These are phyloP conservation scores for Drosophila tsacasi DNA, from an alignment of 1,140 invertebrate genomes.

Conservation along the genomic window DNA sequence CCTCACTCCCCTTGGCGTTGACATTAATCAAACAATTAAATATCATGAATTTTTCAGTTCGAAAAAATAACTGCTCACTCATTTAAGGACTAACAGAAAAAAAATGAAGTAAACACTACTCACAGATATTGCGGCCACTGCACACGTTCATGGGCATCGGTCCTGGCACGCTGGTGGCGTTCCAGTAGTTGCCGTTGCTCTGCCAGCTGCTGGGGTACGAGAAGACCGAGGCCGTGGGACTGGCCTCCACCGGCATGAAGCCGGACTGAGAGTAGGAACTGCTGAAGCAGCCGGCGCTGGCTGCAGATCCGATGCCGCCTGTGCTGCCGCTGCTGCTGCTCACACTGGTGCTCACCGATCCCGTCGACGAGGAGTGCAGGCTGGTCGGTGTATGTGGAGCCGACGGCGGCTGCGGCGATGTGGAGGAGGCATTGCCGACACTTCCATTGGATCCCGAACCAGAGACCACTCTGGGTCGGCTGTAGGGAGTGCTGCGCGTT, in stretches of 20 bases:
- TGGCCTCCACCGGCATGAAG: constrained; percentile 79
- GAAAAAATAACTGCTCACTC: background rate
- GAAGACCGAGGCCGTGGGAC: constrained; percentile 74
- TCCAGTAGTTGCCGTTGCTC: constrained; percentile 79
- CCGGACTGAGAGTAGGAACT: constrained; percentile 82
- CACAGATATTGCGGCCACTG: constrained; percentile 70
- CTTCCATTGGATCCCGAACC: constrained; percentile 75
- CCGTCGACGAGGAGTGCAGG: constrained; percentile 60
- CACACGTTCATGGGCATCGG: constrained; percentile 79
- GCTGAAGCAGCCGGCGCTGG: constrained; percentile 50
- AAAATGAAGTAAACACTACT: constrained; percentile 15
- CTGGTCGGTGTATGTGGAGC: constrained; percentile 79
- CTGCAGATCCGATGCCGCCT: constrained; percentile 18
- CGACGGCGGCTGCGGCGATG: constrained; percentile 76
- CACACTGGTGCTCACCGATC: constrained; percentile 48
- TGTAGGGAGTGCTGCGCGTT: constrained; percentile 71
- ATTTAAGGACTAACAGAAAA: background rate
- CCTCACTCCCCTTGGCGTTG: background rate
- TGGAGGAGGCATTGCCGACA: constrained; percentile 68
- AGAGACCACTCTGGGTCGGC: constrained; percentile 69
- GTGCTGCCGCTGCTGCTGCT: constrained; percentile 45
- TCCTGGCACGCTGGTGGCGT: constrained; percentile 66
- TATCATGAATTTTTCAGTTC: background rate
- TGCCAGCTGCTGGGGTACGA: constrained; percentile 81
- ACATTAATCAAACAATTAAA: background rate